A percentile compares a stretch with the other conserved stretches of the same genome.
Evolutionary conservation across 2,797 vertebrate genomes (phyloP).

Genomic region (Malurus leucopterus): DNA sequence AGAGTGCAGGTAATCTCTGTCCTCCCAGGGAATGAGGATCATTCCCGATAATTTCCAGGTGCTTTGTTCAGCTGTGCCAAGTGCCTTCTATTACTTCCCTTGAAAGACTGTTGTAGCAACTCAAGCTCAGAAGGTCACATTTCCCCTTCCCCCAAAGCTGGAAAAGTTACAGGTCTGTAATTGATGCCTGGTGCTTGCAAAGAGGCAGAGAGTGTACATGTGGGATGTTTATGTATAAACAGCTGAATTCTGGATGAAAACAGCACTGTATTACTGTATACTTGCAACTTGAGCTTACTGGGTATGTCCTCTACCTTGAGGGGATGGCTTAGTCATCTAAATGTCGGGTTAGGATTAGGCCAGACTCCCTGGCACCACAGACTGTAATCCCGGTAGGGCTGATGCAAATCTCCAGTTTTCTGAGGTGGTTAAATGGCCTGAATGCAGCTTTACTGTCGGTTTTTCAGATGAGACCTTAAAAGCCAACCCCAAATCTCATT

Average conservation of each 20-base stretch:
- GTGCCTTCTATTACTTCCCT: constrained; percentile 42
- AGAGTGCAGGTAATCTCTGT: background rate
- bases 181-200: constrained; percentile 2
- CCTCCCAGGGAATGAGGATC: background rate
- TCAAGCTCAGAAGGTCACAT: background rate
- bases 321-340: constrained; percentile 23
- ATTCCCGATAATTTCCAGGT: background rate
- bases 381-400: constrained; percentile 25
- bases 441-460: background rate
- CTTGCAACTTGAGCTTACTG: background rate
- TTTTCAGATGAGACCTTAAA: constrained; percentile 15
- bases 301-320: constrained; percentile 29
- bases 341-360: constrained; percentile 28
- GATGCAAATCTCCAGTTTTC: constrained; percentile 11
- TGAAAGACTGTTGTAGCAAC: background rate
- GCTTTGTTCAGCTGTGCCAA: constrained; percentile 32
- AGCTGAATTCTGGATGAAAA: background rate
- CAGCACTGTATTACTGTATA: background rate
- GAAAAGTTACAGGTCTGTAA: constrained; percentile 1
- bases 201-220: background rate
- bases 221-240: constrained; percentile 3
- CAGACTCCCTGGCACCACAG: constrained; percentile 47
- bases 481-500: background rate
- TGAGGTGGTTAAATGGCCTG: background rate
- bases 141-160: constrained; percentile 10